Percentiles rank a stretch among this genome's conserved stretches.
phyloP scores from a whole-genome alignment of 2,797 vertebrate genomes.

The Sandelia bainsii region DNA sequence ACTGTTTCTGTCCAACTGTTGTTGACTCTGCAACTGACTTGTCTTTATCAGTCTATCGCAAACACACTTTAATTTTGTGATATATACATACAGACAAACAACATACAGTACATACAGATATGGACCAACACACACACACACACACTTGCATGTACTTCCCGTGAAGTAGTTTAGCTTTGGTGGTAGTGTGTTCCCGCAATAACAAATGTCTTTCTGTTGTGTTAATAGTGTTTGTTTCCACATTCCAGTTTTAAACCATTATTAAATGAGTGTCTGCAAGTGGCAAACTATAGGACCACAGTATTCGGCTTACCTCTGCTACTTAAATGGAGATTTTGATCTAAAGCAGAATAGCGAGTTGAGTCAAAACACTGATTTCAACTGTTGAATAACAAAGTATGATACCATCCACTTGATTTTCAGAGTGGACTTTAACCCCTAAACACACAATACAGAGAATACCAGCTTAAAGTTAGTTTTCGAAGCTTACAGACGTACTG shows the following conservation, averaged over 20 bases:
- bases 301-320: conserved; percentile 5
- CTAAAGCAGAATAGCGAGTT: conserved; percentile 6
- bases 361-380: conserved; percentile 10
- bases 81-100: too few species aligned
- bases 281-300: conserved; percentile 4
- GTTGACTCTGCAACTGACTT: neutral
- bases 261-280: conserved; percentile 29
- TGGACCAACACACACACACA: conserved; percentile 3
- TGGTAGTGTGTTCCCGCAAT: conserved; percentile 40
- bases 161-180: conserved; percentile 24
- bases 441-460: conserved; percentile 36
- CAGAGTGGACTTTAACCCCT: conserved; percentile 25
- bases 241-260: conserved; percentile 37
- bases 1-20: neutral
- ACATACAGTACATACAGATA: neutral
- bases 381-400: conserved; percentile 21
- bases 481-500: conserved; percentile 37
- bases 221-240: conserved; percentile 38
- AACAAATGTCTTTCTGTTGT: conserved; percentile 36
- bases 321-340: neutral
- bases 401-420: conserved; percentile 18
- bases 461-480: conserved; percentile 58
- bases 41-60: conserved; percentile 15
- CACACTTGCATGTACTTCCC: neutral
- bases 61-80: neutral